Evolutionary conservation across 1,140 invertebrate genomes (phyloP), one percentile per base, ranked within the genome.

Genomic region (Lutraria rhynchaena): DNA sequence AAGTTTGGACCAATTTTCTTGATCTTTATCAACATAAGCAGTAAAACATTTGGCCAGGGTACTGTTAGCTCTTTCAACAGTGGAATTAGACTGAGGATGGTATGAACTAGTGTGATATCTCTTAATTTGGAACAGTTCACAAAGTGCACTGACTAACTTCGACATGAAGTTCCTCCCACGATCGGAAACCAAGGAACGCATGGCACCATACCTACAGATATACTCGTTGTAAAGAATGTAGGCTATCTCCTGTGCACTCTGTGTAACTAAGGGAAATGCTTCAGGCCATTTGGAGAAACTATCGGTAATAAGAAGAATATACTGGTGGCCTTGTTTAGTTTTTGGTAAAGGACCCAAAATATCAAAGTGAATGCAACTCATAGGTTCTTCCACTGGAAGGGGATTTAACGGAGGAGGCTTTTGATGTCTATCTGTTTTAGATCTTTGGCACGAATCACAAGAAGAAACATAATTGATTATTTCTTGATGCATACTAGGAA

Each of bases 81-180:
- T 70, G 35, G 71, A 15, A 41, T 87, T 87, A 27, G 71, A 67
- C 49, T 81, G 63, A 24, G 83, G 83, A 77, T 86, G 85, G 57
- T 83, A 86, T n/a, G 44, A 41, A n/a, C 81, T 86, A 46, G 86
- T 85, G 53, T 77, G 57, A 19, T 75, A 58, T 27, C 84, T 37
- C 51, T 74, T 84, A 31, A 87, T 81, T 33, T 86, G 55, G 60
- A 87, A 87, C 22, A 87, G 22, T 33, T 86, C 83, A 81, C 86
- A 86, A 33, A 73, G 37, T 3, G 51, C 51, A 0, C 22, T 57
- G 7, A 73, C 24, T 22, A 73, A 27, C n/a, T 73, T 73, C 0
- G 69, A 73, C 69, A 73, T 73, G 37, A 73, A 73, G 24, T 73
- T 73, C 22, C 53, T 37, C 11, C 76, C 76, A 44, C 76, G 11